These are phyloP conservation scores for Virgularia gustaviana DNA, from an alignment of 92 coral and sea anemone species.

Conservation along the genomic window DNA sequence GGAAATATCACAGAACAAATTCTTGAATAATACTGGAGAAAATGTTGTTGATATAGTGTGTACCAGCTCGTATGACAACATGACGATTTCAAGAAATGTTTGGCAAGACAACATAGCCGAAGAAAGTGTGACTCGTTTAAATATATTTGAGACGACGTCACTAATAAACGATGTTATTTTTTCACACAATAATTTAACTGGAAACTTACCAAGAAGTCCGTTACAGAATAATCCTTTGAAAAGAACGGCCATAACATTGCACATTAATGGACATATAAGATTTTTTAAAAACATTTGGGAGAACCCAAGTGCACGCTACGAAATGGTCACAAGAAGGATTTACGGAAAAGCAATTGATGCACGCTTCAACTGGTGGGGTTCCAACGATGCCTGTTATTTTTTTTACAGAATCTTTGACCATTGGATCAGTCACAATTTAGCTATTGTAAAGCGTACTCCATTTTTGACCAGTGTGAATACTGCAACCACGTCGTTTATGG, in stretches of 20 bases:
- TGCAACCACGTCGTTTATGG: not conserved
- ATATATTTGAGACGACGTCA: not conserved
- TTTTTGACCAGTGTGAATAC: constrained; percentile 42
- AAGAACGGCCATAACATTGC: not conserved
- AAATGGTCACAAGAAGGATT: constrained; percentile 36
- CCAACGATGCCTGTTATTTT: constrained; percentile 44
- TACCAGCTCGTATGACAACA: not conserved
- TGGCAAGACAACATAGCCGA: not conserved
- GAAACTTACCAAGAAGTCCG: not conserved
- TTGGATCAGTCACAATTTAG: constrained; percentile 53
- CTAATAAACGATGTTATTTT: not conserved
- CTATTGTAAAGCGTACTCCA: constrained; percentile 47
- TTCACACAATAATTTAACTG: not conserved
- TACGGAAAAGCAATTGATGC: constrained; percentile 44
- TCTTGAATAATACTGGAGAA: not conserved
- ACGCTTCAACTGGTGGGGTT: constrained; percentile 68
- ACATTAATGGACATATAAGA: not conserved
- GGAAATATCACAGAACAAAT: not conserved
- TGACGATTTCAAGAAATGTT: not conserved
- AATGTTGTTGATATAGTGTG: constrained; percentile 1
- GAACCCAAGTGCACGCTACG: constrained; percentile 19
- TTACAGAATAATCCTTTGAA: not conserved
- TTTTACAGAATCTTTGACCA: constrained; percentile 57
- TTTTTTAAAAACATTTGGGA: constrained; percentile 50
- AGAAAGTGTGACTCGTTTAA: not conserved